phyloP scores from a whole-genome alignment of 2,113 vertebrate genomes.

The Myanophis thanlyinensis region DNA sequence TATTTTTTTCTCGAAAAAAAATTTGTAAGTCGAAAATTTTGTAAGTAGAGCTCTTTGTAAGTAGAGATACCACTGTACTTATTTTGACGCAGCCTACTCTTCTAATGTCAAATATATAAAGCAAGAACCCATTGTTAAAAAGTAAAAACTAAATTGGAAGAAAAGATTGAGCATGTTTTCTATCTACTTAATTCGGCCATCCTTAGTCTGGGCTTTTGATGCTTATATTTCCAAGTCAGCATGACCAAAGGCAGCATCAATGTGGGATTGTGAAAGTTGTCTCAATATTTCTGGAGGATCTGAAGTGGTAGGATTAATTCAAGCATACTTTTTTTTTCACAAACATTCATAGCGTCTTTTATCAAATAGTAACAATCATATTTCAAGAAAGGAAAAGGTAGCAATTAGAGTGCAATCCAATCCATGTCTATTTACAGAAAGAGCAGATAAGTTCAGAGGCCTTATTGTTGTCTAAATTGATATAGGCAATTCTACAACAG shows the following conservation, averaged over 20 bases:
- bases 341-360: background rate
- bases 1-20: no score
- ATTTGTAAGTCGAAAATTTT: no score
- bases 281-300: background rate
- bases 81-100: conserved; percentile 8
- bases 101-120: conserved; percentile 12
- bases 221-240: background rate
- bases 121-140: background rate
- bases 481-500: background rate
- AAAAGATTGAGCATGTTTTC: background rate
- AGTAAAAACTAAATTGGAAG: conserved; percentile 22
- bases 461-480: background rate
- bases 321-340: background rate
- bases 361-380: background rate
- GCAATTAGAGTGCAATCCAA: background rate
- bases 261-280: background rate
- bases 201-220: background rate
- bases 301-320: background rate
- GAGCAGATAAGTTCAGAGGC: background rate
- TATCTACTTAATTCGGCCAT: background rate
- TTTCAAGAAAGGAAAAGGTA: no score
- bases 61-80: no score
- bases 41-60: no score
- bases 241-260: background rate
- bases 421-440: background rate